A percentile compares a stretch with the other conserved stretches of the same genome.
These are phyloP conservation scores for Nerophis ophidion DNA, from an alignment of 2,113 vertebrate species.

Conservation along the genomic window DNA sequence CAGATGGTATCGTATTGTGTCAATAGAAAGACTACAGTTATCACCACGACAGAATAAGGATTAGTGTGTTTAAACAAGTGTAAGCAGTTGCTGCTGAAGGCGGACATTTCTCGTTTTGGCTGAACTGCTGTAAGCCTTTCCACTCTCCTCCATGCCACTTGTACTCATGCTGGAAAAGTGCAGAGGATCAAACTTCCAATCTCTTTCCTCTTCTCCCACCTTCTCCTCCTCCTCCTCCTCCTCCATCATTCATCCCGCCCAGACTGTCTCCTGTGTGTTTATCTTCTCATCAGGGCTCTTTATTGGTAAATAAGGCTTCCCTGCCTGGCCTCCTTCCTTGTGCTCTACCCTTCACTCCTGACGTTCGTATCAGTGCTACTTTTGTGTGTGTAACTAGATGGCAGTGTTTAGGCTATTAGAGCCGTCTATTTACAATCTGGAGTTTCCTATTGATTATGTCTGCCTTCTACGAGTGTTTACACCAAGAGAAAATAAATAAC, in stretches of 20 bases:
- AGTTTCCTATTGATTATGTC: constrained; percentile 97
- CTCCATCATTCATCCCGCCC: neutral
- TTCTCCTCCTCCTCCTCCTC: constrained; percentile 12
- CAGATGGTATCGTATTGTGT: neutral
- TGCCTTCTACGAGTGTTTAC: constrained; percentile 91
- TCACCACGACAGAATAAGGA: neutral
- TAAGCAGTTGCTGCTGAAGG: too few relatives aligned
- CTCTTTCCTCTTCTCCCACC: constrained; percentile 8
- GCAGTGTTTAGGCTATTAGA: constrained; percentile 91
- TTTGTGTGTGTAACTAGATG: constrained; percentile 77
- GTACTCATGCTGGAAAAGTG: constrained; percentile 34
- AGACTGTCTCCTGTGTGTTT: constrained; percentile 65
- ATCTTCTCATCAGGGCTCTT: constrained; percentile 77
- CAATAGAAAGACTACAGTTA: neutral
- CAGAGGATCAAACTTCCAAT: constrained; percentile 49
- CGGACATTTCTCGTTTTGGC: too few relatives aligned
- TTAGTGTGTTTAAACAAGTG: neutral
- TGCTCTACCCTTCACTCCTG: constrained; percentile 22
- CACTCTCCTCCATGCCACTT: constrained; percentile 9
- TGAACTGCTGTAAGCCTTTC: constrained; percentile 11
- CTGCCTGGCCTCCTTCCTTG: constrained; percentile 43
- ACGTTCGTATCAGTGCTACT: constrained; percentile 58
- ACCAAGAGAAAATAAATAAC: constrained; percentile 91
- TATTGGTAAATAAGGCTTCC: constrained; percentile 75
- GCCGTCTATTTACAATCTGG: constrained; percentile 88